phyloP scores from a whole-genome alignment of 1,140 invertebrate genomes.

The Drosophila paulistorum region DNA sequence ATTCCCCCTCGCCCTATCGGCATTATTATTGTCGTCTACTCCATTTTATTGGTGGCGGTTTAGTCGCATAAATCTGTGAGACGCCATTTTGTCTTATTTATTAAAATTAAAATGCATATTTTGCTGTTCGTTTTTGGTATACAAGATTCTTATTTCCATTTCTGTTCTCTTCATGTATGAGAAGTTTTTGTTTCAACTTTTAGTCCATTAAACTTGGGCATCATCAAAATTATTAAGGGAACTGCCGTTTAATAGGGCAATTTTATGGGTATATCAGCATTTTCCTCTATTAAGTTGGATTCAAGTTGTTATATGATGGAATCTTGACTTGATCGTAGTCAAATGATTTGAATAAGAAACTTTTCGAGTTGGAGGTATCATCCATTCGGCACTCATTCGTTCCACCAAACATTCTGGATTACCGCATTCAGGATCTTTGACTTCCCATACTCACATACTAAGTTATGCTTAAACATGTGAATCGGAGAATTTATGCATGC shows the following conservation, averaged over 20 bases:
- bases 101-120: conserved; percentile 77
- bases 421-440: conserved; percentile 3
- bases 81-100: conserved; percentile 76
- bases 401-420: neutral
- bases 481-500: conserved; percentile 1
- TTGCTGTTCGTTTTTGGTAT: conserved; percentile 25
- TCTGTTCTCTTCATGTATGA: neutral
- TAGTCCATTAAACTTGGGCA: neutral
- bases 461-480: neutral
- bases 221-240: neutral
- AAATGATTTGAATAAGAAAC: neutral
- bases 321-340: too few species aligned
- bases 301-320: too few species aligned
- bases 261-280: neutral
- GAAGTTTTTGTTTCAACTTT: neutral
- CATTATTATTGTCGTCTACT: conserved; percentile 59
- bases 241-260: neutral
- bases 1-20: neutral
- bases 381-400: neutral
- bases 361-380: neutral
- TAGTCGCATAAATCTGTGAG: conserved; percentile 64
- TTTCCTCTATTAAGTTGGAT: neutral
- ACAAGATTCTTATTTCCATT: conserved; percentile 11
- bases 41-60: conserved; percentile 58
- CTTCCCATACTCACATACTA: neutral